Base-by-base conservation (phyloP, 2,113 vertebrate genomes). In the Aramus guarauna region DNA sequence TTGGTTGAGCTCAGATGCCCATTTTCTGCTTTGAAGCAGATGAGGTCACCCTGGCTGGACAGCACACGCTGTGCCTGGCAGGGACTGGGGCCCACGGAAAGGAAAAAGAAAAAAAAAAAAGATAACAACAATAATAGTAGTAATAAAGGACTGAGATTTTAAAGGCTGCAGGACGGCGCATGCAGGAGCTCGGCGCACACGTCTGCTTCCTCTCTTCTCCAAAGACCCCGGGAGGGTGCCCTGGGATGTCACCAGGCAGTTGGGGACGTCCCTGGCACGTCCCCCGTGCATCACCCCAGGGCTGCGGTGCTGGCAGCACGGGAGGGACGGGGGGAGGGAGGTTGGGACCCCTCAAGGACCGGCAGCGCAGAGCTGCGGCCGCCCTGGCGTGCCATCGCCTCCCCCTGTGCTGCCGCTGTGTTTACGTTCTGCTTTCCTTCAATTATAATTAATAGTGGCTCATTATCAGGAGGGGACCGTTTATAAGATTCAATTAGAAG, bases 401-500 rank as follows among this genome's bases (percentile, higher is more conserved):
- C 77, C 91, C 88, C 95, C 92, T 21, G 1, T 3, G 1, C 78
- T 14, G 52, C 78, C 6, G 3, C 85, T 17, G 56, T 95, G 89
- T 92, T 97, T 96, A 93, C 47, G 22, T 95, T 95, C 93, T 90
- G 78, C 94, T 93, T 97, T 93, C 95, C 96, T 93, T 94, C 96
- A 96, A 91, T 96, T 94, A 94, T 96, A 97, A 94, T 96, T 93
- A 96, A 96, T 92, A 96, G 92, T 26, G 1, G 90, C 82, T 96
- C 93, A 93, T 97, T 95, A 97, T 97, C 96, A 92, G 96, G 96
- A 97, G 96, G 94, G 96, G 96, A 96, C 86, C 87, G 56, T 96
- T 96, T 97, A 96, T 96, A 96, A 95, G 94, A 97, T 96, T 97
- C 97, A 96, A 97, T 95, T 96, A 97, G 96, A 96, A 94, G 92